phyloP scores from a whole-genome alignment of 2,113 vertebrate genomes.

The Delphinus delphis region DNA sequence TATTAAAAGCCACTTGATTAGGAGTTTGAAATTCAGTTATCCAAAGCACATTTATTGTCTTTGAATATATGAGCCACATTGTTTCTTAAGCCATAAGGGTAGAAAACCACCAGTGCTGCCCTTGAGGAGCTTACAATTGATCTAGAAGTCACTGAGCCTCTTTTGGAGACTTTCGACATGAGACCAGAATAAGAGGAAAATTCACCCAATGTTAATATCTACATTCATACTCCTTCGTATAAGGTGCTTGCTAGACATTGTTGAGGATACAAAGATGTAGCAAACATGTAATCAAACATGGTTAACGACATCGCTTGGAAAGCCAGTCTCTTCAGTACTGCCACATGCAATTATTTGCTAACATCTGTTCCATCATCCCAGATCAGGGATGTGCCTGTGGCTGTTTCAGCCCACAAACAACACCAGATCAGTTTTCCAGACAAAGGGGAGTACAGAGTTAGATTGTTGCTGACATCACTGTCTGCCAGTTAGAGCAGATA shows the following conservation, averaged over 20 bases:
- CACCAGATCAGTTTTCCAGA: not conserved
- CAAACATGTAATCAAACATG: not conserved
- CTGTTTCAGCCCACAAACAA: not conserved
- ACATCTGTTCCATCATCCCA: not conserved
- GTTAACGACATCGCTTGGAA: not conserved
- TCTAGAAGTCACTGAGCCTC: not conserved
- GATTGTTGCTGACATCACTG: not conserved
- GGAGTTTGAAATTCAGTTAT: not conserved
- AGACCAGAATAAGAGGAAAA: not conserved
- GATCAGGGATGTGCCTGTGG: not conserved
- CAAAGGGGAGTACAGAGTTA: not conserved
- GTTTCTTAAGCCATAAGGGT: not conserved
- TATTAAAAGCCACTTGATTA: conserved; percentile 10
- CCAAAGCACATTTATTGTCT: not conserved
- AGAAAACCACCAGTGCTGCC: not conserved
- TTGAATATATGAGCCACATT: not conserved
- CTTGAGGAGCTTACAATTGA: not conserved
- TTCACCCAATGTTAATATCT: not conserved
- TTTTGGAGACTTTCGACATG: conserved; percentile 9
- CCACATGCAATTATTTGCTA: not conserved
- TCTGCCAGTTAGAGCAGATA: not conserved
- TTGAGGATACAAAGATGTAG: not conserved
- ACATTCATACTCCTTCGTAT: not conserved
- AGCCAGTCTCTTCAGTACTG: not conserved
- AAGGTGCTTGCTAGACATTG: not conserved